Evolutionary conservation across 2,113 vertebrate genomes (phyloP).

Genomic region (Callithrix jacchus): DNA sequence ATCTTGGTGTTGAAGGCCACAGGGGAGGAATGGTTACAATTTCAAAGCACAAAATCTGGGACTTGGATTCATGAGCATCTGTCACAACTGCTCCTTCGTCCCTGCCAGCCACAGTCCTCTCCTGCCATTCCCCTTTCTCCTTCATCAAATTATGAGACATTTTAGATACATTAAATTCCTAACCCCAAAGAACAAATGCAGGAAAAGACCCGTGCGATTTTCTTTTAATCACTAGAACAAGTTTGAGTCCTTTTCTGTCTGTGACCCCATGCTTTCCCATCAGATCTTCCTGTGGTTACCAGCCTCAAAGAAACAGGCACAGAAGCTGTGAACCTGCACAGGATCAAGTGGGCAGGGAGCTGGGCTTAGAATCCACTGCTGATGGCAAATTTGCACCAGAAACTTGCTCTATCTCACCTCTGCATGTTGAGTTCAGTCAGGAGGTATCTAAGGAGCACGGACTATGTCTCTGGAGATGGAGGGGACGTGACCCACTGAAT

Average conservation of each 20-base stretch:
- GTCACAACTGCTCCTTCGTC: neutral
- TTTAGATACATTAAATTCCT: constrained; percentile 1
- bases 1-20: neutral
- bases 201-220: neutral
- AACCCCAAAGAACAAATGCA: neutral
- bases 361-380: neutral
- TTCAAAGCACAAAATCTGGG: constrained; percentile 51
- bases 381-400: neutral
- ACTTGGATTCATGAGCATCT: neutral
- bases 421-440: neutral
- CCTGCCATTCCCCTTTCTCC: neutral
- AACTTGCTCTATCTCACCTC: neutral
- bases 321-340: neutral
- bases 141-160: neutral
- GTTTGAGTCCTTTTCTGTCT: neutral
- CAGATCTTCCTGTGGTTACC: neutral
- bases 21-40: neutral
- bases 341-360: neutral
- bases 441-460: neutral
- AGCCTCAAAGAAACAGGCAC: neutral
- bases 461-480: neutral
- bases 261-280: neutral
- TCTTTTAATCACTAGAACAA: neutral
- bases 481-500: neutral
- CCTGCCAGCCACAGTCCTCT: neutral